Evolutionary conservation across 2,888 invertebrate species (phyloP), one percentile per base, ranked within the genome.

Genomic region (Pyrrhosoma nymphula): DNA sequence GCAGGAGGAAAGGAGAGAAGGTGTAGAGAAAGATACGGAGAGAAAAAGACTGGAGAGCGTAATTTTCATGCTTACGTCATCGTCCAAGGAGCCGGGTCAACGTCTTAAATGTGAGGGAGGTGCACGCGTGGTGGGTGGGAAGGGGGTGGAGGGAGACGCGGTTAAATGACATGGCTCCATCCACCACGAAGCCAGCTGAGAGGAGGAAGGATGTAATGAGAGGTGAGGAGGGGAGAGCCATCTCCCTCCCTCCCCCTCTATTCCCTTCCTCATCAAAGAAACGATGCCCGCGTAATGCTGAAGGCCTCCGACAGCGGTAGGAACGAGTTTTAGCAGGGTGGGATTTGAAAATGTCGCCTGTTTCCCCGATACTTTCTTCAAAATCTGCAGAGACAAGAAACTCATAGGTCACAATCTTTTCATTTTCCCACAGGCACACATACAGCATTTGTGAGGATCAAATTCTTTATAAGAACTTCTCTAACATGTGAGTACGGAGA

Each of bases 11-110:
- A n/a, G 35, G 35, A 35, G 18, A 18, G 16, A 82, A 18, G 75
- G 0, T 14, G 18, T 14, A 18, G 69, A 69, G n/a, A 14, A n/a
- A 69, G 69, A 69, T 35, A 82, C 30, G 35, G 35, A 35, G 16
- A 35, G 18, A 82, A 16, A 82, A 35, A 82, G 82, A 82, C 16
- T n/a, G 56, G 26, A 47, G 89, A n/a, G 89, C 55, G 89, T 89
- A 56, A 89, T 89, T 89, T 89, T 89, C 89, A 89, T 89, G 89
- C n/a, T 55, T 89, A 89, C 89, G 89, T 89, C 89, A 89, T 55
- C 89, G 89, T 6, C 55, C 16, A 23, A 56, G 55, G 89, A 89
- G 89, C n/a, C 55, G 55, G 89, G 89, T 47, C 89, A 56, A 89
- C n/a, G 89, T 39, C 89, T 89, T 47, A 47, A 47, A 47, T 47